phyloP scores from a whole-genome alignment of 2,797 vertebrate species.

The Etheostoma perlongum region DNA sequence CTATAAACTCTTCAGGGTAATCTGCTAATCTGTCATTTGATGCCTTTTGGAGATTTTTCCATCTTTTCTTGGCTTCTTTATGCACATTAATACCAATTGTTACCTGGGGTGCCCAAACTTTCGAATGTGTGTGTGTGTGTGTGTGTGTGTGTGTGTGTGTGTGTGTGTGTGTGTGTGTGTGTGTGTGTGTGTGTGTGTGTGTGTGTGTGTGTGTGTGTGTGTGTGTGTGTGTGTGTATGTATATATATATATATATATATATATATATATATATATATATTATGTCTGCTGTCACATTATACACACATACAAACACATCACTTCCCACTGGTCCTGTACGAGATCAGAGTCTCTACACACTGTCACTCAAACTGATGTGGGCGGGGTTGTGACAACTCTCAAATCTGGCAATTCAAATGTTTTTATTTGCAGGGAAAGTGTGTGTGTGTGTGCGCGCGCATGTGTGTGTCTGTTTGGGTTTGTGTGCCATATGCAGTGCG shows the following conservation, averaged over 20 bases:
- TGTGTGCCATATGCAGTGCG: conserved; percentile 76
- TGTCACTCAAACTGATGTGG: conserved; percentile 77
- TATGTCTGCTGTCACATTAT: conserved; percentile 51
- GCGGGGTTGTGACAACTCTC: conserved; percentile 73
- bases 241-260: conserved; percentile 13
- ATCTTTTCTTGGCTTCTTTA: too few species aligned
- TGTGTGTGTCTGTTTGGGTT: conserved; percentile 61
- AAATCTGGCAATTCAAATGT: conserved; percentile 79
- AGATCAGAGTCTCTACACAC: conserved; percentile 68
- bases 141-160: too few species aligned
- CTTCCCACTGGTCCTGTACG: conserved; percentile 63
- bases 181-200: too few species aligned
- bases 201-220: too few species aligned
- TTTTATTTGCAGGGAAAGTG: conserved; percentile 79
- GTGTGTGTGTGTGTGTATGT: too few species aligned
- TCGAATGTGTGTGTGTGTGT: too few species aligned
- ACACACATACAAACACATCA: conserved; percentile 54
- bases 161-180: too few species aligned
- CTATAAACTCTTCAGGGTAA: too few species aligned
- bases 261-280: conserved; percentile 28
- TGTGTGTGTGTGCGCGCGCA: conserved; percentile 20
- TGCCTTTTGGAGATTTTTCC: too few species aligned
- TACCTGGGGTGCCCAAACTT: too few species aligned
- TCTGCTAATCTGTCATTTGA: too few species aligned
- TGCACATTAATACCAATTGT: not conserved